Evolutionary conservation across 2,797 vertebrate species (phyloP).

Genomic region (Aphelocoma californica): DNA sequence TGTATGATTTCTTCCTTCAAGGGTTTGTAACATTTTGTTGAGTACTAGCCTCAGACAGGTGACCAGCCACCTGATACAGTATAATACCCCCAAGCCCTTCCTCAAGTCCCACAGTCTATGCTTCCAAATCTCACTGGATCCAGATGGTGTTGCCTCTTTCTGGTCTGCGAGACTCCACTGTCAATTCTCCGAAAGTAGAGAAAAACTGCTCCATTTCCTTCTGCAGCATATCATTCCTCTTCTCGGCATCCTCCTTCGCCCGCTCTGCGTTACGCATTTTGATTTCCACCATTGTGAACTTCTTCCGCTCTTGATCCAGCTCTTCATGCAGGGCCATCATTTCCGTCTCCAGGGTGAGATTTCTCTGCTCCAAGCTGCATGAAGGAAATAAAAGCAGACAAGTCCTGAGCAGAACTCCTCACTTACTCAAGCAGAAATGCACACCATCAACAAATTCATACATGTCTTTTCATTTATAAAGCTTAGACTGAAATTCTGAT

Average conservation of each 20-base stretch:
- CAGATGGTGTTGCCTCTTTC: conserved; percentile 93
- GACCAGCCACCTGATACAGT: conserved; percentile 76
- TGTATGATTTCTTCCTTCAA: conserved; percentile 60
- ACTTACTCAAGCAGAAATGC: neutral
- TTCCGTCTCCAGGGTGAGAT: conserved; percentile 90
- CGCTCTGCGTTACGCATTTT: conserved; percentile 98
- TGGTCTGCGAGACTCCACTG: conserved; percentile 85
- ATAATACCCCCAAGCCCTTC: conserved; percentile 7
- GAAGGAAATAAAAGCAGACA: neutral
- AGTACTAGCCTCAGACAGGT: conserved; percentile 75
- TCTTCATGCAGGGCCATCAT: conserved; percentile 92
- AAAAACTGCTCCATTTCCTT: conserved; percentile 99
- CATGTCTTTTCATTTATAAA: neutral
- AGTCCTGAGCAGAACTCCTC: neutral
- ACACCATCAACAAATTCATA: neutral
- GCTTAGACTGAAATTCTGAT: neutral
- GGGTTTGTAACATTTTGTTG: conserved; percentile 52
- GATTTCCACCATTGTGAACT: conserved; percentile 99
- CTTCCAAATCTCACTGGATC: conserved; percentile 86
- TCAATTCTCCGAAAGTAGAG: conserved; percentile 95
- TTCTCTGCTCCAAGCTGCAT: conserved; percentile 91
- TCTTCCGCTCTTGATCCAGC: conserved; percentile 96
- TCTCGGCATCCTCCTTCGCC: conserved; percentile 95
- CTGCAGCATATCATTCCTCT: conserved; percentile 95
- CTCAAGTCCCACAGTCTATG: conserved; percentile 22